Evolutionary conservation across 2,797 vertebrate genomes (phyloP), one percentile per base, ranked within the genome.

Genomic region (Xerus rutilus): DNA sequence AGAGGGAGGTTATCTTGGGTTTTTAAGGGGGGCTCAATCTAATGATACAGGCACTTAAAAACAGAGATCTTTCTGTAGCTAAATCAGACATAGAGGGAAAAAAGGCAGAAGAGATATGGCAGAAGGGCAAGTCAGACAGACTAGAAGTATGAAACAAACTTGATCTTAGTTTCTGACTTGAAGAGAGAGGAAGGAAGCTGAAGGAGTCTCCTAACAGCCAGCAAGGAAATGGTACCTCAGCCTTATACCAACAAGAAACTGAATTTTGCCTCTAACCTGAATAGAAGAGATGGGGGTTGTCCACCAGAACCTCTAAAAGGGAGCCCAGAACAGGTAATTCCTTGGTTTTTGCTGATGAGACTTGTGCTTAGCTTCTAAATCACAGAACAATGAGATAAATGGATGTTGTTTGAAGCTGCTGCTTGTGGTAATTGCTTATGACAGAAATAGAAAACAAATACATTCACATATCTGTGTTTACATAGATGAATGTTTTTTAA

Each of bases 351-450:
- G 9, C 49, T 32, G 25, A 45, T 43, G 20, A 49, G 17, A 64
- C n/a, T 12, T 18, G 1, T 64, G 6, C 30, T 89, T 89, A 32
- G 9, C 47, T 81, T 93, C 76, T 62, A 18, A 70, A 21, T 47
- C 69, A 39, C 6, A 69, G 49, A 67, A 62, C 35, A 49, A 3
- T 76, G 12, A 91, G 28, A 85, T 10, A 73, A 70, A 52, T n/a
- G 30, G 21, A 45, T 83, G 25, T 91, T 92, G 43, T 79, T 76
- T 91, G 64, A 35, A 45, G 45, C 30, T 54, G 94, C n/a, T 49
- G 32, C 57, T 79, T 84, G 62, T 81, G 21, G 2, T 89, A 72
- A 86, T 91, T 93, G 59, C 25, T 86, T 89, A 62, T 17, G n/a
- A 52, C 15, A 67, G 65, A 18, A 88, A 69, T 59, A 79, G 59